phyloP scores from a whole-genome alignment of 2,113 vertebrate genomes.

The Hoplias malabaricus region DNA sequence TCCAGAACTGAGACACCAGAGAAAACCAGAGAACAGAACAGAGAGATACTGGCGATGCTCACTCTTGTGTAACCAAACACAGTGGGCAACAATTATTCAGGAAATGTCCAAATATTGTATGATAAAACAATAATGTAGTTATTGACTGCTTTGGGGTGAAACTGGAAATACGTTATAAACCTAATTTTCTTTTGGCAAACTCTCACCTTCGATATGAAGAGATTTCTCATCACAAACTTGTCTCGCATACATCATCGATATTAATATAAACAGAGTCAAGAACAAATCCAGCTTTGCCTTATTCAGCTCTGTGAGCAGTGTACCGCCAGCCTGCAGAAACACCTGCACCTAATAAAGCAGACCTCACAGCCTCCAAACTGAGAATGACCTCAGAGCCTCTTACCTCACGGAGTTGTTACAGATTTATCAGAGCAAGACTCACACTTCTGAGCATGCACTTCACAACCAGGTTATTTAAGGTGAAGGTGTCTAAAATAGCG shows the following conservation, averaged over 20 bases:
- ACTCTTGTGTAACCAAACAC: too few species aligned
- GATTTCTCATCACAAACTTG: too few species aligned
- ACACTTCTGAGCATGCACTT: not conserved
- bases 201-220: not conserved
- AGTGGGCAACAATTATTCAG: too few species aligned
- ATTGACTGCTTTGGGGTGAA: not conserved
- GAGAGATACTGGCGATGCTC: too few species aligned
- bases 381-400: conserved; percentile 38
- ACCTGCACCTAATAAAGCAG: conserved; percentile 57
- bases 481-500: not conserved
- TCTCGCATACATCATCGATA: not conserved
- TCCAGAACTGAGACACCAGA: too few species aligned
- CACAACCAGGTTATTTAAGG: not conserved
- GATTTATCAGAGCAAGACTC: not conserved
- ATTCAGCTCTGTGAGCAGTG: conserved; percentile 26
- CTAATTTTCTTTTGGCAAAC: not conserved
- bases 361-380: conserved; percentile 37
- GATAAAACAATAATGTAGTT: too few species aligned
- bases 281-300: not conserved
- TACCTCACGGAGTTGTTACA: conserved; percentile 30
- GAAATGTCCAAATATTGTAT: too few species aligned
- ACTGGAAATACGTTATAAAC: not conserved
- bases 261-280: conserved; percentile 9
- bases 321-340: conserved; percentile 36
- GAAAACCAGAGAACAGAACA: too few species aligned